Percentiles rank a stretch among this genome's conserved stretches.
Conservation (phyloP, 2,888 invertebrate species). For the Caenorhabditis sinica region DNA sequence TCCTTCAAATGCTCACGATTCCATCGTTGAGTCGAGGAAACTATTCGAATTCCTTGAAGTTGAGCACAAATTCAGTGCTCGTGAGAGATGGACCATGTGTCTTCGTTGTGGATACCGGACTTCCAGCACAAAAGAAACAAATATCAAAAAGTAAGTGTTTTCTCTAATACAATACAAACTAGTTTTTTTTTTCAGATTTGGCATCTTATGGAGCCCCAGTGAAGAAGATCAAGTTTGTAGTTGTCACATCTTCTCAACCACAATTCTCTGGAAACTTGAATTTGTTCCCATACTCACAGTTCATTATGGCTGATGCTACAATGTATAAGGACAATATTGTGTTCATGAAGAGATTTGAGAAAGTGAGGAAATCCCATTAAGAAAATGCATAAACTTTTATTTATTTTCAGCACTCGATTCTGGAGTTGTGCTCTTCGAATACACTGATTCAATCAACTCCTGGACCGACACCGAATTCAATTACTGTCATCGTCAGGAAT, state of each 20-base stretch:
- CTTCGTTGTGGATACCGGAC: slow-evolving; percentile 71
- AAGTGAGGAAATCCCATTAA: slow-evolving; percentile 31
- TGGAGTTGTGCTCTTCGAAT: slow-evolving; percentile 71
- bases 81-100: slow-evolving; percentile 67
- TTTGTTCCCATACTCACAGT: slow-evolving; percentile 70
- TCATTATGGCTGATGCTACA: slow-evolving; percentile 65
- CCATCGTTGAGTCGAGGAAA: slow-evolving; percentile 62
- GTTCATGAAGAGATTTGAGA: slow-evolving; percentile 60
- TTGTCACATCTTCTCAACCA: slow-evolving; percentile 68
- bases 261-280: slow-evolving; percentile 75
- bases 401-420: slow-evolving; percentile 51
- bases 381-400: not conserved
- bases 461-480: slow-evolving; percentile 69
- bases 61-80: slow-evolving; percentile 68
- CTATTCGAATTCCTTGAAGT: slow-evolving; percentile 63
- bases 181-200: slow-evolving; percentile 58
- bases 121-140: slow-evolving; percentile 70
- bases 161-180: not conserved
- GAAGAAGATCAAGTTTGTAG: slow-evolving; percentile 68
- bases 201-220: slow-evolving; percentile 62
- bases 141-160: slow-evolving; percentile 62
- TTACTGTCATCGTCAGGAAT: slow-evolving; percentile 70
- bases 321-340: slow-evolving; percentile 60
- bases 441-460: slow-evolving; percentile 67
- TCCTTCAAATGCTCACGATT: slow-evolving; percentile 62